A percentile compares a stretch with the other conserved stretches of the same genome.
Evolutionary conservation across 1,140 invertebrate genomes (phyloP).

Genomic region (Chelonus insularis): DNA sequence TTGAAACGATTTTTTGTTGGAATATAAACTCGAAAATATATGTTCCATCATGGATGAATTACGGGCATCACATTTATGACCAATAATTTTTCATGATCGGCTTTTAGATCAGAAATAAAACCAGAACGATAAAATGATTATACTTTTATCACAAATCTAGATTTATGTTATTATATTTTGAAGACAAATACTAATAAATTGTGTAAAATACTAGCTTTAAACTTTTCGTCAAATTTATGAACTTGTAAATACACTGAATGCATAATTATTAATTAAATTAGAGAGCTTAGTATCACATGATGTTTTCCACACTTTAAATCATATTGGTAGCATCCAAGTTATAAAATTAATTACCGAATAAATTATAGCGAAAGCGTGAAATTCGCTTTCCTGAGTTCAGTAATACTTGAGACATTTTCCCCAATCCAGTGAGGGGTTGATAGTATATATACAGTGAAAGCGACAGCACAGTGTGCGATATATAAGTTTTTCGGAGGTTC

Average conservation of each 20-base stretch:
- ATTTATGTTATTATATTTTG: too few species aligned
- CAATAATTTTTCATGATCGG: conserved; percentile 2
- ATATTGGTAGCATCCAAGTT: conserved; percentile 4
- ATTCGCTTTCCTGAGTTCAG: conserved; percentile 18
- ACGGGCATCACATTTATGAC: neutral
- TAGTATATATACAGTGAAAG: neutral
- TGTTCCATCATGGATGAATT: neutral
- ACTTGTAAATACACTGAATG: neutral
- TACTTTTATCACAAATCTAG: too few species aligned
- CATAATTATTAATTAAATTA: neutral
- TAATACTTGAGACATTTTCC: conserved; percentile 18
- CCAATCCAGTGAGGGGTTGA: neutral
- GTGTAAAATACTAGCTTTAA: too few species aligned
- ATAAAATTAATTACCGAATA: conserved; percentile 24
- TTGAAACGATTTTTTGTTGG: too few species aligned
- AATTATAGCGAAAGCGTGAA: conserved; percentile 19
- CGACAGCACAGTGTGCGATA: neutral
- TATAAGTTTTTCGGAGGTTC: conserved; percentile 2
- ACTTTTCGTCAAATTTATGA: too few species aligned
- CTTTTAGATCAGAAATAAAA: neutral
- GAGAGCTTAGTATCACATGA: neutral
- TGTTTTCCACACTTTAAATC: neutral
- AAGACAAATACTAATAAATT: too few species aligned
- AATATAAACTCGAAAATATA: neutral
- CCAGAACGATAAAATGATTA: neutral